Conservation (phyloP, 1,140 invertebrate species). For the Anadara kagoshimensis region DNA sequence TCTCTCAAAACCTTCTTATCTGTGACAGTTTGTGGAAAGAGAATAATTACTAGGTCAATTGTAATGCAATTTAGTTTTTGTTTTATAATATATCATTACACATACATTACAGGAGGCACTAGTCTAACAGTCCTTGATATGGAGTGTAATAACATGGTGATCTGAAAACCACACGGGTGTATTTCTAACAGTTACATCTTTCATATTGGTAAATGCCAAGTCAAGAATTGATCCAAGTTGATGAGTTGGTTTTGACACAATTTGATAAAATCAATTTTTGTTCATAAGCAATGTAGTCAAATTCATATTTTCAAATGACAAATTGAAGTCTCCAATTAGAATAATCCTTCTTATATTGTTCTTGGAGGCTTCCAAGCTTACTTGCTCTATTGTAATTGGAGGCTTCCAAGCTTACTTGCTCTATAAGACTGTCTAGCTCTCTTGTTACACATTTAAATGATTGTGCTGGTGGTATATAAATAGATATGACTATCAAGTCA, state of each 20-base stretch:
- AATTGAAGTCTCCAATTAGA: constrained; percentile 24
- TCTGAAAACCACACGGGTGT: constrained; percentile 20
- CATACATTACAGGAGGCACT: too few relatives aligned
- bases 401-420: neutral
- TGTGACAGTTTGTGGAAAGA: too few relatives aligned
- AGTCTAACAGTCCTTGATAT: neutral
- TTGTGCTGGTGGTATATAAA: too few relatives aligned
- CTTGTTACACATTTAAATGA: too few relatives aligned
- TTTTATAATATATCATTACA: too few relatives aligned
- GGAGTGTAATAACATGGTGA: constrained; percentile 16
- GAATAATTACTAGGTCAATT: too few relatives aligned
- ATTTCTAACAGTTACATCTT: neutral
- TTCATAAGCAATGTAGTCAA: neutral
- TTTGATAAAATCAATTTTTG: constrained; percentile 4
- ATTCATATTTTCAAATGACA: neutral
- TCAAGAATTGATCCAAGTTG: constrained; percentile 21
- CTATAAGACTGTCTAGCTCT: neutral
- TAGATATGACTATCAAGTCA: too few relatives aligned
- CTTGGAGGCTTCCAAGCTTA: too few relatives aligned
- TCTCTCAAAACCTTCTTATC: too few relatives aligned
- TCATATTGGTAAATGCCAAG: constrained; percentile 3
- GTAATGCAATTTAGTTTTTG: too few relatives aligned
- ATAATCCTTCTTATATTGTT: neutral
- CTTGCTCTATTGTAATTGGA: too few relatives aligned
- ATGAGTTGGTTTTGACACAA: constrained; percentile 16